These are phyloP conservation scores for Eulemur rubriventer DNA, from an alignment of 2,797 vertebrate species.

Conservation along the genomic window DNA sequence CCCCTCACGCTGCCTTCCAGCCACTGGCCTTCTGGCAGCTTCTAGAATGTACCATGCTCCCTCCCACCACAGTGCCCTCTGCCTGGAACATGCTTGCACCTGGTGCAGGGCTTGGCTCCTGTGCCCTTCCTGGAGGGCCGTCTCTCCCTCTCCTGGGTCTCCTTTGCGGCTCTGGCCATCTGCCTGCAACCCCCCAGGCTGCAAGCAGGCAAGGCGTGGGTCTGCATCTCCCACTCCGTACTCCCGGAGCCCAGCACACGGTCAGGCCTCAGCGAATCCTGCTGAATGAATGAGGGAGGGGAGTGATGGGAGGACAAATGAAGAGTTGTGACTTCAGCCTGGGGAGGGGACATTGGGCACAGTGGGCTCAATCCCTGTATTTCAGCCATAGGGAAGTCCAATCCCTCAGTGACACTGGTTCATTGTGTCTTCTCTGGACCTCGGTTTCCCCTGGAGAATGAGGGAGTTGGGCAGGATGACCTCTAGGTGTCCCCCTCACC, in stretches of 20 bases:
- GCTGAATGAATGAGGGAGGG: not conserved
- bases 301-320: too few relatives aligned
- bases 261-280: not conserved
- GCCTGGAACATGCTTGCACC: not conserved
- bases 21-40: not conserved
- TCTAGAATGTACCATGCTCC: not conserved
- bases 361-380: accelerated
- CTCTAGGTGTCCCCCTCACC: not conserved
- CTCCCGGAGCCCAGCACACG: not conserved
- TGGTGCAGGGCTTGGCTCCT: not conserved
- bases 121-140: not conserved
- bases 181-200: not conserved
- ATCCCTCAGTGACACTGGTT: not conserved
- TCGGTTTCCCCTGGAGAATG: not conserved
- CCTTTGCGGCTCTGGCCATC: not conserved
- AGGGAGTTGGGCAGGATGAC: not conserved
- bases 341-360: not conserved
- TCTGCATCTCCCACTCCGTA: not conserved
- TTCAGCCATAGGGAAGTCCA: not conserved
- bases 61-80: not conserved
- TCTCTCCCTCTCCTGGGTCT: not conserved
- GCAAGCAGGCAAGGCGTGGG: not conserved
- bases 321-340: not conserved
- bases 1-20: not conserved
- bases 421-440: not conserved